Evolutionary conservation across 2,113 vertebrate genomes (phyloP).

Genomic region (Pagrus major): DNA sequence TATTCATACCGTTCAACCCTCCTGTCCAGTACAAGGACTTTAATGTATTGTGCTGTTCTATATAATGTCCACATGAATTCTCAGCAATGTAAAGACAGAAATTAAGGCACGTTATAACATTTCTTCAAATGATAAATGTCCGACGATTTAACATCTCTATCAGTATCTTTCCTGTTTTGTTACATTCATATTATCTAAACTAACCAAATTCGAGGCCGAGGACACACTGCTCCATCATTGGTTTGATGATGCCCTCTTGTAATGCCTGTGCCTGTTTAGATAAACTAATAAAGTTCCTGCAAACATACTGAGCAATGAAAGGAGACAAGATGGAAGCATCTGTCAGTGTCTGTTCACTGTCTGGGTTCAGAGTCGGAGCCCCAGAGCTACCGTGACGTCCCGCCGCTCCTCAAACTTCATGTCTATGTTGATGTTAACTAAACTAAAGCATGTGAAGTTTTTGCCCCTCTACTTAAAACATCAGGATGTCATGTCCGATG

Average conservation of each 20-base stretch:
- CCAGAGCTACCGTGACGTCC: constrained; percentile 70
- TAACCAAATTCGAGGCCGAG: background rate
- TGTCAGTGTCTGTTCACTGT: constrained; percentile 81
- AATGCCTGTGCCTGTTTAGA: constrained; percentile 68
- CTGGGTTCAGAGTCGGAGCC: constrained; percentile 70
- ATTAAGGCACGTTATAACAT: background rate
- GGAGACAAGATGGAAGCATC: constrained; percentile 83
- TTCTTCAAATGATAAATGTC: background rate
- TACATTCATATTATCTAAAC: background rate
- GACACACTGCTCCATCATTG: constrained; percentile 15
- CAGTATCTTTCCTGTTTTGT: background rate
- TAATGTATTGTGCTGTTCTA: too few species aligned
- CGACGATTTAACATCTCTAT: background rate
- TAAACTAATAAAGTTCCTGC: constrained; percentile 76
- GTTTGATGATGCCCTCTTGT: constrained; percentile 62
- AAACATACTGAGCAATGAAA: constrained; percentile 76
- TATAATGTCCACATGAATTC: too few species aligned
- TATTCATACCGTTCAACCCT: background rate
- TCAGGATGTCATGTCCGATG: constrained; percentile 81
- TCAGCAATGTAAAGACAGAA: background rate
- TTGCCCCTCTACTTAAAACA: constrained; percentile 75
- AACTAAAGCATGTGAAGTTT: constrained; percentile 83
- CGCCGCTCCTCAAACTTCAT: constrained; percentile 64
- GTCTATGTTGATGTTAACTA: constrained; percentile 84
- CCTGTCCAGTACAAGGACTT: background rate